A percentile compares a stretch with the other conserved stretches of the same genome.
These are phyloP conservation scores for human (Homo sapiens) DNA, from an alignment of 2,113 vertebrate species.

Conservation along the genomic window DNA sequence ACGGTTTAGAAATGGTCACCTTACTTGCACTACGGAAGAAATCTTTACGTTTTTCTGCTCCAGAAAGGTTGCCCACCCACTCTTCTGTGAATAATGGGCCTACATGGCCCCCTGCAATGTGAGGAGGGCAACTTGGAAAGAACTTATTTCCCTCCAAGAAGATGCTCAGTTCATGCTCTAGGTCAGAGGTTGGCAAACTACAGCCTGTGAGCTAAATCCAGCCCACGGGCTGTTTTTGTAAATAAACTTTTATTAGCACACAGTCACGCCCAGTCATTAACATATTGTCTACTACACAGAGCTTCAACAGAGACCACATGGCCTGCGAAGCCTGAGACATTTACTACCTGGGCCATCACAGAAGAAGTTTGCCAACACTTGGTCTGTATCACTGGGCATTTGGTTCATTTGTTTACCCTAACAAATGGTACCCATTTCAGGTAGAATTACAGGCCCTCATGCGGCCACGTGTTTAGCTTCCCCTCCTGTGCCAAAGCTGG, in stretches of 20 bases:
- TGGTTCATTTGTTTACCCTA: background rate
- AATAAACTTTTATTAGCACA: background rate
- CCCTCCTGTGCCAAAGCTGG: background rate
- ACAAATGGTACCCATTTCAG: background rate
- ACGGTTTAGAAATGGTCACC: background rate
- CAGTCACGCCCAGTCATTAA: background rate
- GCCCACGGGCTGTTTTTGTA: background rate
- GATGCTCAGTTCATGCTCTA: background rate
- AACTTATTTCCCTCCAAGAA: background rate
- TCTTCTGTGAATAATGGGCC: background rate
- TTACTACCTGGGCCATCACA: background rate
- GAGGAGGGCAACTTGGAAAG: background rate
- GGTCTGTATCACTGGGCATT: background rate
- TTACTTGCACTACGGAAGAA: background rate
- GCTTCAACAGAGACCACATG: background rate
- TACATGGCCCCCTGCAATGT: background rate
- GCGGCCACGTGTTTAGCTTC: background rate
- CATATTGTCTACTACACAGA: background rate
- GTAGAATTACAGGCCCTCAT: background rate
- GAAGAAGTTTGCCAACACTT: background rate
- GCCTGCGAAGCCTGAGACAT: background rate
- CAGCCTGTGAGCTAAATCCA: background rate
- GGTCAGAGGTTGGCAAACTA: background rate
- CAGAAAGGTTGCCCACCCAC: background rate
- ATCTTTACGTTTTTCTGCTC: background rate